Conservation (phyloP, 2,888 invertebrate genomes). For the Galerucella calmariensis region DNA sequence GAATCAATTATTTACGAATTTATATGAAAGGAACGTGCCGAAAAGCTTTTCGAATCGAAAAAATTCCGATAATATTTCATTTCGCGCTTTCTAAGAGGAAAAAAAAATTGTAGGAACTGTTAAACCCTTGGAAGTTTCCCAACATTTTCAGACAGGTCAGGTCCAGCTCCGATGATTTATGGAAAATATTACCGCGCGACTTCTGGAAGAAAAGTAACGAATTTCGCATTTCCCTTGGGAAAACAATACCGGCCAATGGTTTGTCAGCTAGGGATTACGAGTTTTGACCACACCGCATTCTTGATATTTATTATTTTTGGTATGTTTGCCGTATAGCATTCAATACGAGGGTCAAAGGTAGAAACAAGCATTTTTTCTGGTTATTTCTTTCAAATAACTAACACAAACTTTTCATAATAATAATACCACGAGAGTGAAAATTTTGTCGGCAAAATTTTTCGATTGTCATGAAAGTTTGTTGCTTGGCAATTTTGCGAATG, state of each 20-base stretch:
- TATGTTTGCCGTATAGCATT: neutral
- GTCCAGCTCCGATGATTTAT: slow-evolving; percentile 65
- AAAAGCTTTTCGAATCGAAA: slow-evolving; percentile 24
- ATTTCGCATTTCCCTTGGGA: slow-evolving; percentile 48
- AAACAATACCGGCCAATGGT: slow-evolving; percentile 50
- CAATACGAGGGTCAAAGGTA: neutral
- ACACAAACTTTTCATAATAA: too few relatives aligned
- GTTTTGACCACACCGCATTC: slow-evolving; percentile 59
- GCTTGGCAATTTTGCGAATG: too few relatives aligned
- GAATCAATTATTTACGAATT: slow-evolving; percentile 53
- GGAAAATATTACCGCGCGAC: slow-evolving; percentile 65
- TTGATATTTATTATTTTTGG: slow-evolving; percentile 56
- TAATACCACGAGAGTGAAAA: too few relatives aligned
- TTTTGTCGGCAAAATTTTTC: too few relatives aligned
- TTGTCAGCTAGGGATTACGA: slow-evolving; percentile 59
- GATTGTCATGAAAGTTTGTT: too few relatives aligned
- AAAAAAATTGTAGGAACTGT: slow-evolving; percentile 49
- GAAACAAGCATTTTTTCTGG: neutral
- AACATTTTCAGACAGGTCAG: slow-evolving; percentile 60
- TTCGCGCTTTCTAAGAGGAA: slow-evolving; percentile 54
- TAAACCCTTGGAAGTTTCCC: slow-evolving; percentile 58
- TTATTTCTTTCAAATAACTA: too few relatives aligned
- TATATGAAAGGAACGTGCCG: slow-evolving; percentile 49
- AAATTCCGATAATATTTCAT: slow-evolving; percentile 61
- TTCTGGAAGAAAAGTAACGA: slow-evolving; percentile 61